phyloP scores from a whole-genome alignment of 2,888 invertebrate genomes.

The Automeris io region DNA sequence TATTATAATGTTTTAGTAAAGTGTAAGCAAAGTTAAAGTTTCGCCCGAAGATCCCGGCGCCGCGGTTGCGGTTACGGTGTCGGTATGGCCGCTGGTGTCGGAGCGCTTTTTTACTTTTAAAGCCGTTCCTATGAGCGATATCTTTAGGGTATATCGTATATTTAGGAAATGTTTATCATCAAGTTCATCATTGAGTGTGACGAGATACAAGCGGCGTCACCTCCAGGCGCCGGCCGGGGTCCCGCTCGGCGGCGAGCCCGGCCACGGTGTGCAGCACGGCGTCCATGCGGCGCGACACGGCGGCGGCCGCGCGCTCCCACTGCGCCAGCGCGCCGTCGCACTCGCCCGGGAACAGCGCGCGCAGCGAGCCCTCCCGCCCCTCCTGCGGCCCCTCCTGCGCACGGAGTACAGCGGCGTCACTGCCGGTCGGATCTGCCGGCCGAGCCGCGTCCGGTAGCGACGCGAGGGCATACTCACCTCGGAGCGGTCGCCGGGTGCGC shows the following conservation, averaged over 20 bases:
- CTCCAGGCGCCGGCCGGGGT: conserved; percentile 80
- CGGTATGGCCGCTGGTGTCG: no score
- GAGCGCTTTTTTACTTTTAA: no score
- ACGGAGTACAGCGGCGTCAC: conserved; percentile 3
- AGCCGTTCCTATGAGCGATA: no score
- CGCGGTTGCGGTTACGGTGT: no score
- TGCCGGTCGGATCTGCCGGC: conserved; percentile 7
- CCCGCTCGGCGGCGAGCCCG: conserved; percentile 75
- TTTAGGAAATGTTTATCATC: no score
- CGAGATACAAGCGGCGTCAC: conserved; percentile 31
- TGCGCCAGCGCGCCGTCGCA: conserved; percentile 28
- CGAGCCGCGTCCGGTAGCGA: conserved; percentile 8
- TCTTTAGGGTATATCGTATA: no score
- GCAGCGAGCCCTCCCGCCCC: conserved; percentile 14
- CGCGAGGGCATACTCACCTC: conserved; percentile 4
- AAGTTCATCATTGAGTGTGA: no score
- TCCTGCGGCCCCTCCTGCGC: conserved; percentile 10
- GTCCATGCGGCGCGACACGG: conserved; percentile 74
- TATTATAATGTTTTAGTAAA: no score
- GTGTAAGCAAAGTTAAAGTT: no score
- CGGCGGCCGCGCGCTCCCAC: conserved; percentile 31
- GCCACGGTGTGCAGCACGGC: conserved; percentile 77
- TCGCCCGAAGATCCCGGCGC: no score
- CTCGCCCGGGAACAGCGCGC: conserved; percentile 22
- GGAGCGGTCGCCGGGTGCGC: background rate